These are phyloP conservation scores for Bos javanicus DNA, from an alignment of 2,113 vertebrate genomes.

Conservation along the genomic window DNA sequence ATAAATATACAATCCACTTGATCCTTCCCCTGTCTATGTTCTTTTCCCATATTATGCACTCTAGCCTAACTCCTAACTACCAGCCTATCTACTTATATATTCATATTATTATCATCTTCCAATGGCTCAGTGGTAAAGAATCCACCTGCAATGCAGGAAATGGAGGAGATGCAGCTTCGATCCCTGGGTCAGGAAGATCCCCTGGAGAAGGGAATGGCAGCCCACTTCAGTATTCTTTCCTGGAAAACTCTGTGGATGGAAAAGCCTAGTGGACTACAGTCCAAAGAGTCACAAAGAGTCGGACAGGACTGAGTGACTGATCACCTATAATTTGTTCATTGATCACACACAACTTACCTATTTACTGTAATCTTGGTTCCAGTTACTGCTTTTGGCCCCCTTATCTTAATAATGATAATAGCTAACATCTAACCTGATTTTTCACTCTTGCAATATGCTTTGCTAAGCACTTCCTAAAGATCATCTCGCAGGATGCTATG, in stretches of 20 bases:
- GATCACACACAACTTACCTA: not conserved
- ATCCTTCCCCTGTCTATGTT: not conserved
- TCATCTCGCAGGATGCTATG: not conserved
- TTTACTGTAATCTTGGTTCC: not conserved
- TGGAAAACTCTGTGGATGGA: rapidly evolving
- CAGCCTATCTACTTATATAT: not conserved
- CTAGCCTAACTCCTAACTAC: not conserved
- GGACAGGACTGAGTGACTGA: not conserved
- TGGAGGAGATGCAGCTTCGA: not conserved
- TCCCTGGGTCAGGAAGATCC: not conserved
- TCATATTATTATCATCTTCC: not conserved
- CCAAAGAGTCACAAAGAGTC: not conserved
- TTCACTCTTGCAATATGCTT: not conserved
- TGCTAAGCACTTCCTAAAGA: not conserved
- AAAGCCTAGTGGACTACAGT: not conserved
- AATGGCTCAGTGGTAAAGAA: not conserved
- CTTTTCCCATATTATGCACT: not conserved
- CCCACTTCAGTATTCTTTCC: not conserved
- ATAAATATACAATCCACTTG: not conserved
- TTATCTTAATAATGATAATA: not conserved
- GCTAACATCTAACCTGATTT: not conserved
- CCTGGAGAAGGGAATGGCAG: not conserved
- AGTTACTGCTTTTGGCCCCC: not conserved
- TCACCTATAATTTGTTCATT: not conserved
- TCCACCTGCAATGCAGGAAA: not conserved